Conservation (phyloP, 2,113 vertebrate genomes). For the Pristiophorus japonicus region DNA sequence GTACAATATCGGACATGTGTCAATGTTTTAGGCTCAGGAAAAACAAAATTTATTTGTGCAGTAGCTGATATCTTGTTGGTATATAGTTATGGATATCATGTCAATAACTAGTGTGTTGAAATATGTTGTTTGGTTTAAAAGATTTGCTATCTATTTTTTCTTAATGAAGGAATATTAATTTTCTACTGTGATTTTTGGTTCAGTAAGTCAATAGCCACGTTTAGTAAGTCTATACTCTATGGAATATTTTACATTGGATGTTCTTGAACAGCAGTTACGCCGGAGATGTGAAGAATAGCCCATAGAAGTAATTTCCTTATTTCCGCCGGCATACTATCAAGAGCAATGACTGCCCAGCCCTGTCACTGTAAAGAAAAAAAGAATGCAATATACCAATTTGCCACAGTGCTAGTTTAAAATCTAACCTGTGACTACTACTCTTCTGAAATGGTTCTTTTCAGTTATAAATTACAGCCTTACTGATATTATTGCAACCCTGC, state of each 20-base stretch:
- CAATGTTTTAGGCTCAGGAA: neutral
- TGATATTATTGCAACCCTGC: neutral
- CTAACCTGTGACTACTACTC: neutral
- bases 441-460: neutral
- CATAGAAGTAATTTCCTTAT: neutral
- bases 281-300: neutral
- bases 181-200: neutral
- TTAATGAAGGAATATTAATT: too few species aligned
- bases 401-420: neutral
- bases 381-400: neutral
- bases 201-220: neutral
- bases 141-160: neutral
- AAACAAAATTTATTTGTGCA: neutral
- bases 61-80: neutral
- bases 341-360: neutral
- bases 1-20: neutral
- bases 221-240: neutral
- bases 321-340: neutral
- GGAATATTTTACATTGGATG: neutral
- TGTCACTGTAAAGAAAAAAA: neutral
- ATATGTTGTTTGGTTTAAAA: neutral
- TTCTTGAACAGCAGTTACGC: neutral
- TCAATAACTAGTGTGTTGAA: neutral
- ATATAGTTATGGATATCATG: neutral
- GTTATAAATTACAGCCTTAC: neutral